These are phyloP conservation scores for Mythimna vitellina DNA, from an alignment of 2,888 invertebrate species.

Conservation along the genomic window DNA sequence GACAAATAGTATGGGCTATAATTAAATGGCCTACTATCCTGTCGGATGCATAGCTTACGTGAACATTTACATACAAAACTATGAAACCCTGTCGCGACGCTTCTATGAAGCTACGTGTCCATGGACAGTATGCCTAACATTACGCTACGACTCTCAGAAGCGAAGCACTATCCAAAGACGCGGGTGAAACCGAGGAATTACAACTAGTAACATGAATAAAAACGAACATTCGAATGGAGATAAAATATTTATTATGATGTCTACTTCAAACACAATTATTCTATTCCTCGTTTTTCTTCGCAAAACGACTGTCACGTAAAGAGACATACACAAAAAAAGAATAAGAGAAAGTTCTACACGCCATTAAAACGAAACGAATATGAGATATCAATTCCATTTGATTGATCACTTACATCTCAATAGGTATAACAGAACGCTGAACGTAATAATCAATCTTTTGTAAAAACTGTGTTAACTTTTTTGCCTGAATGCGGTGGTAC, in stretches of 20 bases:
- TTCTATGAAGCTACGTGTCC: no score
- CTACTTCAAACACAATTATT: conserved; percentile 14
- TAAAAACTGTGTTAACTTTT: conserved; percentile 26
- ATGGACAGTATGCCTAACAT: no score
- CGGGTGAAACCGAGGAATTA: no score
- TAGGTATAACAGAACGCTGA: conserved; percentile 12
- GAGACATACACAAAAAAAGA: conserved; percentile 1
- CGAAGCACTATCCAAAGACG: no score
- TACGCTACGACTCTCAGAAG: no score
- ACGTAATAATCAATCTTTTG: conserved; percentile 31
- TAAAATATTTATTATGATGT: conserved; percentile 10
- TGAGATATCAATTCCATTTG: conserved; percentile 26
- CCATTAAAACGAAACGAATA: conserved; percentile 47
- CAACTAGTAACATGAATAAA: neutral
- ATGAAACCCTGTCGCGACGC: no score
- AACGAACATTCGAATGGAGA: neutral
- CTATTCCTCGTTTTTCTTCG: conserved; percentile 12
- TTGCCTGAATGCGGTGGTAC: neutral
- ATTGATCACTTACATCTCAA: conserved; percentile 37
- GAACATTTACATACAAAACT: no score
- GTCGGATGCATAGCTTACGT: no score
- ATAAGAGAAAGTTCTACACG: conserved; percentile 46
- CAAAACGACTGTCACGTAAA: conserved; percentile 16
- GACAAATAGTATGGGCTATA: no score
- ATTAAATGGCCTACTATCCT: no score